Evolutionary conservation across 2,113 vertebrate species (phyloP), one percentile per base, ranked within the genome.

Genomic region (Euleptes europaea): DNA sequence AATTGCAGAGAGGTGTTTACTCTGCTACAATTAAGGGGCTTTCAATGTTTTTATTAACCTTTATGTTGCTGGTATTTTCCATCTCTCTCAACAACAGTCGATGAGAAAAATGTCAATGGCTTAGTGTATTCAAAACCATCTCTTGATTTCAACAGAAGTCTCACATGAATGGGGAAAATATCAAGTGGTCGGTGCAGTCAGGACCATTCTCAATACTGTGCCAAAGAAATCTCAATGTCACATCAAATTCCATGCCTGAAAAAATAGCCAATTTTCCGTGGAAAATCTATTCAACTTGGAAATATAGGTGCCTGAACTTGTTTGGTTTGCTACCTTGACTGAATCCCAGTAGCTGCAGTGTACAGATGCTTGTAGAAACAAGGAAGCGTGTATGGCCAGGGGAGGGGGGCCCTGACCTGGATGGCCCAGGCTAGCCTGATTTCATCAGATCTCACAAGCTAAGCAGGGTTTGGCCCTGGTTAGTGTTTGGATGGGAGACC

Each of bases 31-130:
- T 96, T 94, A 94, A 91, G 91, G 85, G 91, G 92, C 93, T 93
- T 92, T 94, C 93, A 94, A 90, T 21, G 73, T 90, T 93, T 92
- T 92, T 92, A 94, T 94, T 95, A 96, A 96, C 95, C 94, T 96
- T 95, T 96, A 91, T 93, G 88, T 94, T 92, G 94, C 93, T 93
- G 91, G 88, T 90, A 89, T 96, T 95, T 95, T 94, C 94, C 82
- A 88, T 87, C 80, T 78, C 87, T 92, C 57, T 75, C 85, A 90
- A 88, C 86, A 93, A 91, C 14, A 91, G 86, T 67, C 86, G 92
- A 88, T 80, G 90, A 91, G 67, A 78, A 90, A 80, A 86, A 85
- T 44, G 54, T 60, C 69, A 44, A 6, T 40, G 19, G 69, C 83
- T 84, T 88, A 79, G n/a, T 40, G 60, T 8, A 44, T 51, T 80